Percentiles rank a stretch among this genome's conserved stretches.
Evolutionary conservation across 2,113 vertebrate species (phyloP).

Genomic region (Oryzias curvinotus): DNA sequence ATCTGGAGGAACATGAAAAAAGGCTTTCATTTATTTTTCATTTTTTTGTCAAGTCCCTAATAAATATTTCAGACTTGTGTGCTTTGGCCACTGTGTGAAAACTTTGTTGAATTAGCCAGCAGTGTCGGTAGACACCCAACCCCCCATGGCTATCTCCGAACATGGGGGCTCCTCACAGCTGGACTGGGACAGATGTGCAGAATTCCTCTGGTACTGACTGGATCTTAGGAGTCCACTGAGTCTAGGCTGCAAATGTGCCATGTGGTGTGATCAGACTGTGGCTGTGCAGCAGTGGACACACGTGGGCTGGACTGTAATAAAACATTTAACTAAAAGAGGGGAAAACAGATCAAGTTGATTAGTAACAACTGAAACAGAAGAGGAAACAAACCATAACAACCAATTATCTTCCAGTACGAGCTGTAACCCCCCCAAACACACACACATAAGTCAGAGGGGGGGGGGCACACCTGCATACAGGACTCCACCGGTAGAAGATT

Average conservation of each 20-base stretch:
- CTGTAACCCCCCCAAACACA: too few species aligned
- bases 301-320: constrained; percentile 19
- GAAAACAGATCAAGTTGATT: neutral
- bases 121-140: constrained; percentile 57
- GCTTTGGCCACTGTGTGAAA: constrained; percentile 72
- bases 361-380: too few species aligned
- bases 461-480: too few species aligned
- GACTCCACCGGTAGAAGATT: too few species aligned
- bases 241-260: constrained; percentile 40
- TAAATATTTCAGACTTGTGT: constrained; percentile 78
- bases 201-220: constrained; percentile 67
- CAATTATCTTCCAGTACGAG: too few species aligned
- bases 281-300: constrained; percentile 17
- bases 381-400: too few species aligned
- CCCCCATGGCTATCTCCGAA: constrained; percentile 44
- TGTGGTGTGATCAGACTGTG: constrained; percentile 52
- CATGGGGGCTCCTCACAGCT: constrained; percentile 62
- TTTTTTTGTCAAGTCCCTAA: constrained; percentile 80
- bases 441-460: too few species aligned
- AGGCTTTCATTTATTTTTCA: constrained; percentile 80
- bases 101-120: constrained; percentile 80
- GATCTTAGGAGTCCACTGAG: constrained; percentile 56
- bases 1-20: constrained; percentile 82
- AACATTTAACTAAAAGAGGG: neutral
- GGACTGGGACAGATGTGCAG: constrained; percentile 69